These are phyloP conservation scores for Aleiodes testaceus DNA, from an alignment of 2,888 invertebrate species.

Conservation along the genomic window DNA sequence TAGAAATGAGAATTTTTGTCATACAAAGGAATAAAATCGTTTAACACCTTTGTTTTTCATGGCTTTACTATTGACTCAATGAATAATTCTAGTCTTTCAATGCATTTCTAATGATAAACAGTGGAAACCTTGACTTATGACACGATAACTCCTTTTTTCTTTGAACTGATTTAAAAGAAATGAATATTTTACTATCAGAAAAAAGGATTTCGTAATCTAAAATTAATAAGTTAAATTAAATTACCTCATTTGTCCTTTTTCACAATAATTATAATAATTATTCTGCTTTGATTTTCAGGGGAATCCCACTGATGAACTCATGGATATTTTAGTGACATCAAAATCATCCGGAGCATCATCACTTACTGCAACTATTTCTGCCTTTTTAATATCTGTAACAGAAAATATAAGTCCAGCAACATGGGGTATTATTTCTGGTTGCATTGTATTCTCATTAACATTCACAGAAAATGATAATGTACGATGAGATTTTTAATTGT, in stretches of 20 bases:
- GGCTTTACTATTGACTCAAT: no score
- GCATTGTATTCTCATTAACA: conserved; percentile 50
- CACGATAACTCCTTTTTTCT: no score
- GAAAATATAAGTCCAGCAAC: conserved; percentile 49
- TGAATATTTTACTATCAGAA: no score
- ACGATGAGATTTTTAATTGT: conserved; percentile 1
- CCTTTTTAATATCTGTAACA: neutral
- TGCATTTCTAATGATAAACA: no score
- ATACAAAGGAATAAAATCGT: no score
- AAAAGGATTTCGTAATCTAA: no score
- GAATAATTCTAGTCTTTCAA: no score
- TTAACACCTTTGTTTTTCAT: no score
- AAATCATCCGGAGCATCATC: neutral
- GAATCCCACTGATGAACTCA: neutral
- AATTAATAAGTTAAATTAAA: neutral
- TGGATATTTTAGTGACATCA: neutral
- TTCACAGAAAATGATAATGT: conserved; percentile 50
- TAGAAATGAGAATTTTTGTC: no score
- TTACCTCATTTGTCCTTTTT: neutral
- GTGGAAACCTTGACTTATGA: no score
- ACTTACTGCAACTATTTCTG: neutral
- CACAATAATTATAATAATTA: neutral
- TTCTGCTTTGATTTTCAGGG: neutral
- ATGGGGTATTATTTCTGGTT: conserved; percentile 49
- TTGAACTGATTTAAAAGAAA: no score